Base-by-base conservation (phyloP, 1,140 invertebrate species). In the Drosophila nebulosa region DNA sequence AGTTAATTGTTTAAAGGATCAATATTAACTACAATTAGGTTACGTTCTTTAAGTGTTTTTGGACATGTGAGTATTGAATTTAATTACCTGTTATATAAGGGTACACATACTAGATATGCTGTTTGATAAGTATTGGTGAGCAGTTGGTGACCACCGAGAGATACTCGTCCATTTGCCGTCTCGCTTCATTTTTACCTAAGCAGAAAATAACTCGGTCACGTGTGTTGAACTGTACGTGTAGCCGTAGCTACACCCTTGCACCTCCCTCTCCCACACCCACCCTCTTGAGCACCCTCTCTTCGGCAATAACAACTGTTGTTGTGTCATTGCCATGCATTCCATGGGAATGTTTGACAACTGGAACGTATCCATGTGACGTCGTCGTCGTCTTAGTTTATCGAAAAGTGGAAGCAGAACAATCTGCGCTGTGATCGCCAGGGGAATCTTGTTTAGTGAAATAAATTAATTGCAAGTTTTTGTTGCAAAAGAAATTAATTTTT, bases 341-440 rank as follows among this genome's bases (percentile, higher is more conserved):
- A 12, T n/a, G 30, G 83, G 71, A 88, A 88, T 64, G 65, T 22
- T 42, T 69, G 78, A 35, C 7, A 62, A 64, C 60, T 53, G 64
- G 22, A 56, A 58, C 50, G 64, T 56, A 26, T 46, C 35, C 69
- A 68, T 61, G 22, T 61, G 22, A 36, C 35, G 61, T 52, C 46
- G 39, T 12, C 46, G 61, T 52, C 46, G 39, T 12, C 46, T 52
- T 42, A 73, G 35, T 39, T 12, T 36, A 53, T 58, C 50, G 51
- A 61, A 56, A 12, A 64, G 61, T 52, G 61, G 58, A 46, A 64
- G 56, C 39, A 50, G 63, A 74, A 32, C 64, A 58, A 51, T 70
- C 70, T 58, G 65, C 50, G 69, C 61, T 84, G 73, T 69, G 80
- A 85, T 85, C 80, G 80, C 69, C 27, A 55, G 27, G 21, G 56